A percentile compares a stretch with the other conserved stretches of the same genome.
These are phyloP conservation scores for Steinernema scapterisci DNA, from an alignment of 2,888 invertebrate genomes.

Conservation along the genomic window DNA sequence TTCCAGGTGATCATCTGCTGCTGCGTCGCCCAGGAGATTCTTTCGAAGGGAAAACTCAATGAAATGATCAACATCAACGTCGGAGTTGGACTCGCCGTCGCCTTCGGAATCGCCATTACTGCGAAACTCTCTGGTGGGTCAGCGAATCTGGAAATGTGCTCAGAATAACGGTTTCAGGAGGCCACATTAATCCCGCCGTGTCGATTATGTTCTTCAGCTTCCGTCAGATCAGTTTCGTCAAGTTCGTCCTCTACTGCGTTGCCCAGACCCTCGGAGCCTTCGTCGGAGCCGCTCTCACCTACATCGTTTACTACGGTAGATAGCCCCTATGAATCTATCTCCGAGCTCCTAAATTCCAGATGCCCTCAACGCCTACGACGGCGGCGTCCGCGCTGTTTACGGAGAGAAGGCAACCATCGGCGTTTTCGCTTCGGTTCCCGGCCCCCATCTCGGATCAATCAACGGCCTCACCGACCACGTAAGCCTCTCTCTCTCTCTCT, in stretches of 20 bases:
- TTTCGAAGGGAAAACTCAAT: conserved; percentile 63
- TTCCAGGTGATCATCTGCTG: conserved; percentile 68
- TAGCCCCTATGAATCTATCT: not conserved
- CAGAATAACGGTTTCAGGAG: conserved; percentile 64
- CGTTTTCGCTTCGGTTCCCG: conserved; percentile 73
- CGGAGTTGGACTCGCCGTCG: conserved; percentile 72
- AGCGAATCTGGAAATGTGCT: not conserved
- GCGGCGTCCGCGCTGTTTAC: conserved; percentile 66
- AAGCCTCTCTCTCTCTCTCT: not conserved
- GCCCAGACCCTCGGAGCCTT: conserved; percentile 73
- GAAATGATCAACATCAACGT: conserved; percentile 68
- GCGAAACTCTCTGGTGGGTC: conserved; percentile 69
- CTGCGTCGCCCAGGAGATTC: conserved; percentile 69
- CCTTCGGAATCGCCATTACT: conserved; percentile 71
- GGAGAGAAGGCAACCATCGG: conserved; percentile 71
- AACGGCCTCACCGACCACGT: conserved; percentile 72
- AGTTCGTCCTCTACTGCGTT: conserved; percentile 69
- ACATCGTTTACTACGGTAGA: conserved; percentile 70
- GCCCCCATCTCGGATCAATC: conserved; percentile 68
- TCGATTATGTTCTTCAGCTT: conserved; percentile 69
- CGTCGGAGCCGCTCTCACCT: conserved; percentile 70
- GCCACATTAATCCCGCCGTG: conserved; percentile 71
- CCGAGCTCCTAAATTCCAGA: conserved; percentile 41
- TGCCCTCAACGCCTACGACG: conserved; percentile 68
- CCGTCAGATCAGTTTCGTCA: conserved; percentile 68